Conservation (phyloP, 2,113 vertebrate genomes). For the Laticauda laticaudata region DNA sequence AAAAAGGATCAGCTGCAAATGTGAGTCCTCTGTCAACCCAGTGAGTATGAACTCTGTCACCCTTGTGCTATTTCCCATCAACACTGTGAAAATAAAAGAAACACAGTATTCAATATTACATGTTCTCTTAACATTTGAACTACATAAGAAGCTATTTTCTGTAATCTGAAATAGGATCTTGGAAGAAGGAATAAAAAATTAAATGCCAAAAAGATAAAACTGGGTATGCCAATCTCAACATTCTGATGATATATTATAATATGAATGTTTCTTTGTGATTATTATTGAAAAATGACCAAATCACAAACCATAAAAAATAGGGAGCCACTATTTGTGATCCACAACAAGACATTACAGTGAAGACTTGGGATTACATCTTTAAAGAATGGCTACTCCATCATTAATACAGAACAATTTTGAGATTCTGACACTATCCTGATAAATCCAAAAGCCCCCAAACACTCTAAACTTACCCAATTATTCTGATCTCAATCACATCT, state of each 20-base stretch:
- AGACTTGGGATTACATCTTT: not conserved
- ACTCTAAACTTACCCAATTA: not conserved
- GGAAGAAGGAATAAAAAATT: too few species aligned
- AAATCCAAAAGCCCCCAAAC: not conserved
- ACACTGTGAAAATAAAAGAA: too few species aligned
- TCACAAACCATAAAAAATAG: not conserved
- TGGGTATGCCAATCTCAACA: too few species aligned
- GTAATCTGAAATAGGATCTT: too few species aligned
- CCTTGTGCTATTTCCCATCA: accelerated
- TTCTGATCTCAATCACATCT: not conserved
- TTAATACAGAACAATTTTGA: not conserved
- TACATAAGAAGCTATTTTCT: too few species aligned
- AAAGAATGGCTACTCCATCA: not conserved
- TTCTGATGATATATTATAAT: too few species aligned
- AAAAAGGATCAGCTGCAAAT: conserved; percentile 46
- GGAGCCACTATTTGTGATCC: not conserved
- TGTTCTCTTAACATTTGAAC: too few species aligned
- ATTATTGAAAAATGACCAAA: not conserved
- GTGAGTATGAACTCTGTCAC: conserved; percentile 13
- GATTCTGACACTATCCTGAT: too few species aligned
- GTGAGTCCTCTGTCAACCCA: not conserved
- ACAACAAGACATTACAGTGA: not conserved
- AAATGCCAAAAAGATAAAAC: too few species aligned
- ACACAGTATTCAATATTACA: too few species aligned
- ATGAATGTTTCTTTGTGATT: not conserved